Evolutionary conservation across 2,113 vertebrate genomes (phyloP).

Genomic region (Pangasianodon hypophthalmus): DNA sequence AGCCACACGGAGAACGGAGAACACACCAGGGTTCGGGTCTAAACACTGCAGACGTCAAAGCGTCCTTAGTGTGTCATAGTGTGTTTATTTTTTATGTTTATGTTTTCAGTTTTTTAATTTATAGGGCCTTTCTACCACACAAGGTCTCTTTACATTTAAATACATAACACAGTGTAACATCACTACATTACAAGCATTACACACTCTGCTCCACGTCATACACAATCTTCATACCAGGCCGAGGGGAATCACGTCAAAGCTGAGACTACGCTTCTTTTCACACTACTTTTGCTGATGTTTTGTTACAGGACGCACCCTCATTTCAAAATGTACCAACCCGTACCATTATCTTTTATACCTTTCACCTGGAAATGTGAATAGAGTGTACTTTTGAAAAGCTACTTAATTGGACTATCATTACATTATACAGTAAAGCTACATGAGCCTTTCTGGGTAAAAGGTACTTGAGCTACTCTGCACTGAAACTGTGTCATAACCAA

Average conservation of each 20-base stretch:
- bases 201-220: not conserved
- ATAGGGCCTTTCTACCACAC: too few relatives aligned
- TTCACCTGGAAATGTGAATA: not conserved
- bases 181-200: too few relatives aligned
- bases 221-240: too few relatives aligned
- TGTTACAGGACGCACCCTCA: not conserved
- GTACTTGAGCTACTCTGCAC: not conserved
- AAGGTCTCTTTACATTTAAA: too few relatives aligned
- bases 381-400: not conserved
- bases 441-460: not conserved
- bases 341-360: not conserved
- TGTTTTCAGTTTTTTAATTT: too few relatives aligned
- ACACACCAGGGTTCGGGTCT: too few relatives aligned
- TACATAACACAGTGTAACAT: too few relatives aligned
- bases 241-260: not conserved
- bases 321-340: too few relatives aligned
- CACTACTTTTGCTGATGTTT: not conserved
- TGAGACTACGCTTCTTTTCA: not conserved
- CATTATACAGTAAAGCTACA: not conserved
- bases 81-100: not conserved
- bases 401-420: not conserved
- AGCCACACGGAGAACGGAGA: too few relatives aligned
- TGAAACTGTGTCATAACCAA: not conserved
- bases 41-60: not conserved
- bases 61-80: not conserved